Evolutionary conservation across 2,888 invertebrate genomes (phyloP).

Genomic region (Lagria hirta): DNA sequence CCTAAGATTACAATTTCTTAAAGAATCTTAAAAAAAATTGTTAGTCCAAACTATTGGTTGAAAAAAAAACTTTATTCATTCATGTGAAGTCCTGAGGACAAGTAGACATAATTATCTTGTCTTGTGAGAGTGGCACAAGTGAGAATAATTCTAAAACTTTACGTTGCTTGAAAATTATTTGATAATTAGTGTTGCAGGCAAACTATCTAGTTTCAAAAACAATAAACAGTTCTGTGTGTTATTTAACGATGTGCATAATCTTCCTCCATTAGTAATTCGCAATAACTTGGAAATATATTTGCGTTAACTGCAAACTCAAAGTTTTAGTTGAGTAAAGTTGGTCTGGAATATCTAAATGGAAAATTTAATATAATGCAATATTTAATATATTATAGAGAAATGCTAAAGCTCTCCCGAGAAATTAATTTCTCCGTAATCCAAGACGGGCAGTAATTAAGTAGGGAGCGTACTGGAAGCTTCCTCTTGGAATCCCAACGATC

Average conservation of each 20-base stretch:
- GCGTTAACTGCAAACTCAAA: constrained; percentile 16
- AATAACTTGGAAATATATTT: constrained; percentile 35
- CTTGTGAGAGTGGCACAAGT: too few relatives aligned
- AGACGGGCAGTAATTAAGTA: constrained; percentile 56
- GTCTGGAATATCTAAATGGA: constrained; percentile 20
- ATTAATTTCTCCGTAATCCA: constrained; percentile 56
- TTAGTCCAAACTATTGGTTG: too few relatives aligned
- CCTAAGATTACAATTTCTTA: too few relatives aligned
- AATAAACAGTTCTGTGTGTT: constrained; percentile 37
- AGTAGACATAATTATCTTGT: too few relatives aligned
- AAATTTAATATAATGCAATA: constrained; percentile 46
- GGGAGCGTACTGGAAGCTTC: constrained; percentile 38
- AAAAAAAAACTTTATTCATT: too few relatives aligned
- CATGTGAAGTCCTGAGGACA: too few relatives aligned
- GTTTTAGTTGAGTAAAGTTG: constrained; percentile 10
- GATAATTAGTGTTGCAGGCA: too few relatives aligned
- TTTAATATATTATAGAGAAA: constrained; percentile 54
- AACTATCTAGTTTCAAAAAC: too few relatives aligned
- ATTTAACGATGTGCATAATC: constrained; percentile 37
- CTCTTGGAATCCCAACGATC: constrained; percentile 51
- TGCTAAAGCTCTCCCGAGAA: constrained; percentile 55
- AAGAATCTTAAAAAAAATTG: too few relatives aligned
- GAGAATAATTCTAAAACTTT: too few relatives aligned
- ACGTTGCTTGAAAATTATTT: too few relatives aligned
- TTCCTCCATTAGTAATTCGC: constrained; percentile 40